Base-by-base conservation (phyloP, 2,888 invertebrate species). In the Sarcophaga carnaria region DNA sequence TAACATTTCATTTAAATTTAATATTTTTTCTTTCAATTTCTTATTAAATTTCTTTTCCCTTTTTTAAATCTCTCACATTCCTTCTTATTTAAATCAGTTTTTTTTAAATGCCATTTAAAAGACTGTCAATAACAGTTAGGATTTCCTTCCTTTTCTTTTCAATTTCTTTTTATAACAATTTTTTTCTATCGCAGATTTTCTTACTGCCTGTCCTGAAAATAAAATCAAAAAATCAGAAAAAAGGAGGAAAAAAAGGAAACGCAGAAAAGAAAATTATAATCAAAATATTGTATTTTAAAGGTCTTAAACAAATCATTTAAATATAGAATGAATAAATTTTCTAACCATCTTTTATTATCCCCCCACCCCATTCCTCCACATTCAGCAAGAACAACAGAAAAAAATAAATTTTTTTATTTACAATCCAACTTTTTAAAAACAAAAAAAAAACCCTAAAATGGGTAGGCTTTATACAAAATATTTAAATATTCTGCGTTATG, bases 71-170 rank as follows among this genome's bases (percentile, higher is more conserved):
- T 37, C 37, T 37, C 37, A 37, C 37, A 37, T 14, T 12, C 54
- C 14, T 54, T 54, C 17, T 54, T 54, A 17, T 4, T 77, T 77
- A 64, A 59, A 71, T 49, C 49, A 14, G 70, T 75, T 87, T 75
- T n/a, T 82, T 37, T 37, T 37, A 37, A 37, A 37, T 37, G 60
- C 37, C 75, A 79, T 79, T 83, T 70, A 79, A 81, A 74, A 87
- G 84, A 76, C 84, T 87, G 87, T 87, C 87, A 87, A 84, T 87
- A 84, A 79, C 87, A 87, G 79, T 60, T 79, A 63, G 49, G 63
- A 71, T 49, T 79, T 62, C 60, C 63, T 77, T 64, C 47, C 47
- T 62, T 47, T 37, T 66, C n/a, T 62, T 47, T 37, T 60, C 20
- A 14, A 45, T 80, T 54, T 67, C 60, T 62, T 25, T 11, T 5